phyloP scores from a whole-genome alignment of 1,140 invertebrate genomes.

The Eupristina koningsbergeri region DNA sequence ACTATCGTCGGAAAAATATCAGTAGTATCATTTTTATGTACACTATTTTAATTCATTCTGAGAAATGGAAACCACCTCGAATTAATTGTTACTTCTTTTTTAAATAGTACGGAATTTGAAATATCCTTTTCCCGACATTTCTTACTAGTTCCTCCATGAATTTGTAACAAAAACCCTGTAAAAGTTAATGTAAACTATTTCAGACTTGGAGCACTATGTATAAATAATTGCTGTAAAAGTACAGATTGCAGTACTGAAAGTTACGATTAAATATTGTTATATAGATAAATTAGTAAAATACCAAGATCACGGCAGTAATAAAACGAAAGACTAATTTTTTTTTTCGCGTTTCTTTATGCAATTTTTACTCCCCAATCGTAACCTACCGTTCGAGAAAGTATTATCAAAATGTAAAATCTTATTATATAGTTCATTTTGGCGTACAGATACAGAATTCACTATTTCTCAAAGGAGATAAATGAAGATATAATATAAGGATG shows the following conservation, averaged over 20 bases:
- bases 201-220: not conserved
- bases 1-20: not conserved
- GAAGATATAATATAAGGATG: not conserved
- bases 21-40: not conserved
- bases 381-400: too few species aligned
- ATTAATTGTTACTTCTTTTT: not conserved
- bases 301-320: not conserved
- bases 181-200: not conserved
- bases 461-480: too few species aligned
- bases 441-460: too few species aligned
- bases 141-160: not conserved
- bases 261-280: not conserved
- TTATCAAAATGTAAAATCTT: too few species aligned
- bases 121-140: not conserved
- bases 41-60: not conserved
- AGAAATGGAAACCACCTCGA: not conserved
- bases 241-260: not conserved
- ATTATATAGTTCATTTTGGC: too few species aligned
- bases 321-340: not conserved
- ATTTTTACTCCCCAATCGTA: not conserved
- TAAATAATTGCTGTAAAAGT: not conserved
- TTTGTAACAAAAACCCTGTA: not conserved
- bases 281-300: not conserved
- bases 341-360: not conserved
- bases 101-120: not conserved